phyloP scores from a whole-genome alignment of 2,888 invertebrate species.

The Pollenia griseotomentosa region DNA sequence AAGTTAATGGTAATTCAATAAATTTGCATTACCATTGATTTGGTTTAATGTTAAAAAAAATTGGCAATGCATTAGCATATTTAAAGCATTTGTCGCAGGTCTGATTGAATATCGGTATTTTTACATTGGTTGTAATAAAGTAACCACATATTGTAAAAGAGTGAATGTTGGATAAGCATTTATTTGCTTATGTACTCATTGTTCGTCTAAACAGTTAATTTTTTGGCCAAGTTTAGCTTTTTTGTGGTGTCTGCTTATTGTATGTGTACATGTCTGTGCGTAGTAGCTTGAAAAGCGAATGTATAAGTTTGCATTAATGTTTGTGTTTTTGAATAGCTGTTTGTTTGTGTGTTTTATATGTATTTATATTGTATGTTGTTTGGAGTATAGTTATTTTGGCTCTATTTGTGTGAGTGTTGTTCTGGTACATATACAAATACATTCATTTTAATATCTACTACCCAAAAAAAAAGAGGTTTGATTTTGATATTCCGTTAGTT shows the following conservation, averaged over 20 bases:
- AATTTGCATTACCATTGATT: too few species aligned
- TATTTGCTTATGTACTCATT: slow-evolving; percentile 61
- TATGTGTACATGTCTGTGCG: slow-evolving; percentile 1
- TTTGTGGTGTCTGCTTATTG: slow-evolving; percentile 42
- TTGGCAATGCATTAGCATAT: too few species aligned
- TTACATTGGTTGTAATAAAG: neutral
- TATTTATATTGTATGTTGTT: slow-evolving; percentile 54
- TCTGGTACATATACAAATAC: neutral
- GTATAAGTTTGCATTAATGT: neutral
- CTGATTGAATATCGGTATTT: too few species aligned
- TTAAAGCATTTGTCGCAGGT: too few species aligned
- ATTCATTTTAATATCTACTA: too few species aligned
- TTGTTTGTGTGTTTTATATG: slow-evolving; percentile 38
- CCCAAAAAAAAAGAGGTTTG: too few species aligned
- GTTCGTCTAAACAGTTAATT: slow-evolving; percentile 48
- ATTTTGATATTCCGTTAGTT: too few species aligned
- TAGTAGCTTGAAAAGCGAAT: slow-evolving; percentile 18
- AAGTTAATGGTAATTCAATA: too few species aligned
- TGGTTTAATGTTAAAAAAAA: too few species aligned
- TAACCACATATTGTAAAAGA: neutral
- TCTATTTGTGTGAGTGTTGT: slow-evolving; percentile 33
- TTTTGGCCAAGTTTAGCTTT: slow-evolving; percentile 62
- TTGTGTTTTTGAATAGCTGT: slow-evolving; percentile 6
- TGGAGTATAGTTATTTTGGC: slow-evolving; percentile 49
- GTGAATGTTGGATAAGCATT: slow-evolving; percentile 26